These are phyloP conservation scores for Formica exsecta DNA, from an alignment of 1,140 invertebrate genomes.

Conservation along the genomic window DNA sequence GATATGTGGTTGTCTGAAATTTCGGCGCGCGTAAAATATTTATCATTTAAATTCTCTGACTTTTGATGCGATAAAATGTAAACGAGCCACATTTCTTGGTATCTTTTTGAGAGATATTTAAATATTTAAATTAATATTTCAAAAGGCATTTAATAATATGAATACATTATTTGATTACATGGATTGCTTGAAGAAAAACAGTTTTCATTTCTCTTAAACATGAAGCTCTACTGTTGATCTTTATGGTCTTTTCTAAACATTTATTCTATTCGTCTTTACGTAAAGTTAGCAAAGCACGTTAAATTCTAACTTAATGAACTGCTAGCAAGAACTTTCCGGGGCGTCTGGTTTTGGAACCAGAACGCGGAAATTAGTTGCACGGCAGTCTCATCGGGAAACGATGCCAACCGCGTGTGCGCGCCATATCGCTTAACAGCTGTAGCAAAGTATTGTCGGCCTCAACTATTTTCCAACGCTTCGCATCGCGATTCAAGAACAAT, in stretches of 20 bases:
- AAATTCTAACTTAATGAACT: slow-evolving; percentile 54
- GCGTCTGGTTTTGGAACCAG: slow-evolving; percentile 39
- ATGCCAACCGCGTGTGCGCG: slow-evolving; percentile 30
- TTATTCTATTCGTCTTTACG: slow-evolving; percentile 5
- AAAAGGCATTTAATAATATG: neutral
- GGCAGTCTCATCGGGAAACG: slow-evolving; percentile 43
- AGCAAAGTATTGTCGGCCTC: slow-evolving; percentile 42
- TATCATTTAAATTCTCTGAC: neutral
- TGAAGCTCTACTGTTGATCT: neutral
- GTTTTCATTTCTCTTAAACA: neutral
- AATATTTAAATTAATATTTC: slow-evolving; percentile 17
- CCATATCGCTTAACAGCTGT: slow-evolving; percentile 46
- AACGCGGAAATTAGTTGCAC: slow-evolving; percentile 41
- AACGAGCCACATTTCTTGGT: neutral
- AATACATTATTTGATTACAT: neutral
- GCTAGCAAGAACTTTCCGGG: slow-evolving; percentile 42
- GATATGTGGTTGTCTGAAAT: neutral
- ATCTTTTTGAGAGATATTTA: neutral
- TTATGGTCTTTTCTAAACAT: neutral
- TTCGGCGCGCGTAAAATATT: neutral
- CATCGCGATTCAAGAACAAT: slow-evolving; percentile 33
- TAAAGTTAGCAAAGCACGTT: slow-evolving; percentile 34
- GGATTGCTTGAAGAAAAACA: neutral
- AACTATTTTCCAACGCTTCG: slow-evolving; percentile 30
- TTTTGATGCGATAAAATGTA: neutral